These are phyloP conservation scores for Melanogrammus aeglefinus DNA, from an alignment of 2,797 vertebrate species.

Conservation along the genomic window DNA sequence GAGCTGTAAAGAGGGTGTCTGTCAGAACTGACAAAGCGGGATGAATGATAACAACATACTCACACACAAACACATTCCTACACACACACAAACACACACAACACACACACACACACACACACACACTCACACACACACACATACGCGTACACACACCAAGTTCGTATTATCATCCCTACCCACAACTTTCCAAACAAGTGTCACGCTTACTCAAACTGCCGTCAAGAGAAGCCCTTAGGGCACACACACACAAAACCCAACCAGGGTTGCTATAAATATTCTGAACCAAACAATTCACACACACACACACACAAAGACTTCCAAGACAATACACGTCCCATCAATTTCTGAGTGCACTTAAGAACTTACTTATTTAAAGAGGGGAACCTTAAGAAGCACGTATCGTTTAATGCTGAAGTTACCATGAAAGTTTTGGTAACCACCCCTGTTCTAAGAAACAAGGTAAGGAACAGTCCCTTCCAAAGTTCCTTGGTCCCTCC, in stretches of 20 bases:
- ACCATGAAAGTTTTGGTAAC: no score
- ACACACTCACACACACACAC: conserved; percentile 15
- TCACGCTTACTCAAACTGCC: conserved; percentile 43
- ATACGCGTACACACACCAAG: conserved; percentile 18
- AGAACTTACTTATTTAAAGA: not conserved
- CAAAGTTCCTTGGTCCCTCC: no score
- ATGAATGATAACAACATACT: conserved; percentile 43
- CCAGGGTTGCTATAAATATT: conserved; percentile 36
- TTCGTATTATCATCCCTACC: conserved; percentile 20
- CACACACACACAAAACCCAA: conserved; percentile 23
- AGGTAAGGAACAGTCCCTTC: no score
- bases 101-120: conserved; percentile 17
- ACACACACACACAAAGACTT: not conserved
- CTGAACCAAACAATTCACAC: not conserved
- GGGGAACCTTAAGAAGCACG: not conserved
- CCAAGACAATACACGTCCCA: not conserved
- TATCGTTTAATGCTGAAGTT: not conserved
- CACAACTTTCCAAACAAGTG: conserved; percentile 36
- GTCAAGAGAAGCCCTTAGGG: conserved; percentile 28
- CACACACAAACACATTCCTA: conserved; percentile 8
- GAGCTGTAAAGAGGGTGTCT: conserved; percentile 62
- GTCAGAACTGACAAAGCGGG: conserved; percentile 46
- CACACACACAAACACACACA: conserved; percentile 18
- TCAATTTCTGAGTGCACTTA: not conserved
- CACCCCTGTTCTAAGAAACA: no score